A percentile compares a stretch with the other conserved stretches of the same genome.
phyloP scores from a whole-genome alignment of 2,888 invertebrate genomes.

The Melitaea athalia region DNA sequence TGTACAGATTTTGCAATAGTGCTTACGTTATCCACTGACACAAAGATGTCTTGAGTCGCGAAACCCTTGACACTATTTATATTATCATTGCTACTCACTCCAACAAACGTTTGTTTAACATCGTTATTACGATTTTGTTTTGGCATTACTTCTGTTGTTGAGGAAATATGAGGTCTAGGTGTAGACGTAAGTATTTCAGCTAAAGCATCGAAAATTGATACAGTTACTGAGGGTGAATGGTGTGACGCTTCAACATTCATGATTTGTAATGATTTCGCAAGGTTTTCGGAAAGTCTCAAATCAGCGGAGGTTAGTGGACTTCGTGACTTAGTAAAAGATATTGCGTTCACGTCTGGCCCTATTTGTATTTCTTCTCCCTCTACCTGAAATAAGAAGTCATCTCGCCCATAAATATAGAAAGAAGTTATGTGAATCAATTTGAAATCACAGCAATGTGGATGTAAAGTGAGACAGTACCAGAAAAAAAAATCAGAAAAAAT shows the following conservation, averaged over 20 bases:
- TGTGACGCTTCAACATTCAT: conserved; percentile 82
- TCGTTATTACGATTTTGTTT: conserved; percentile 65
- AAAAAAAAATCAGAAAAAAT: conserved; percentile 42
- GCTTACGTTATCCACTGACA: conserved; percentile 64
- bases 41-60: conserved; percentile 60
- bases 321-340: conserved; percentile 77
- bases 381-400: conserved; percentile 82
- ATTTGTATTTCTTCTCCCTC: conserved; percentile 80
- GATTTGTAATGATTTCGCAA: conserved; percentile 71
- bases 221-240: conserved; percentile 81
- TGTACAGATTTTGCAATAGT: conserved; percentile 78
- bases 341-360: conserved; percentile 78
- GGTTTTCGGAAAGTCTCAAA: conserved; percentile 76
- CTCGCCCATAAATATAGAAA: conserved; percentile 79
- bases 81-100: conserved; percentile 80
- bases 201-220: conserved; percentile 83
- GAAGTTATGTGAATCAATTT: conserved; percentile 26
- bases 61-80: conserved; percentile 74
- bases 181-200: conserved; percentile 82
- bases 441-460: conserved; percentile 23
- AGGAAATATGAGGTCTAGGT: conserved; percentile 69
- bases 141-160: conserved; percentile 68
- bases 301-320: conserved; percentile 76
- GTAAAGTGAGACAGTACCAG: conserved; percentile 42
- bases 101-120: conserved; percentile 70